Evolutionary conservation across 1,140 invertebrate species (phyloP).

Genomic region (Bradynema listronoti): DNA sequence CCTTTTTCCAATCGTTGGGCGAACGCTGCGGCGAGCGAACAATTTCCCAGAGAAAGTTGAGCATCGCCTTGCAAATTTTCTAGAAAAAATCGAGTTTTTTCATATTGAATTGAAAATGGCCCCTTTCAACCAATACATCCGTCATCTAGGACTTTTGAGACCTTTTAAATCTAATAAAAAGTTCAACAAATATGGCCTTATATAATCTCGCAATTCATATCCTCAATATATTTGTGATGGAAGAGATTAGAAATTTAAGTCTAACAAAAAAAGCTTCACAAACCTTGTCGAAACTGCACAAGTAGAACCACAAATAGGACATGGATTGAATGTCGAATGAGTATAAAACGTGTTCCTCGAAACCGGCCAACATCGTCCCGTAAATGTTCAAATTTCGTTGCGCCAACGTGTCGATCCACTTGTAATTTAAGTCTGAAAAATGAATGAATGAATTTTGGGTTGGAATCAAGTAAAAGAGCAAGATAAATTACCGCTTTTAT

Average conservation of each 20-base stretch:
- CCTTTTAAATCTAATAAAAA: too few species aligned
- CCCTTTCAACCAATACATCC: too few species aligned
- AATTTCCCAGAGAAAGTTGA: conserved; percentile 33
- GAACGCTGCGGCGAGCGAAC: conserved; percentile 12
- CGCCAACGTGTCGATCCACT: not conserved
- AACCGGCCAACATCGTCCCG: conserved; percentile 6
- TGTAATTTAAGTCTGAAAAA: conserved; percentile 6
- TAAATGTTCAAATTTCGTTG: not conserved
- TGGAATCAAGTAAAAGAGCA: not conserved
- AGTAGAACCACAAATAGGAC: conserved; percentile 40
- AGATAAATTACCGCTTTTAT: too few species aligned
- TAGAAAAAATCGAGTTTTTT: not conserved
- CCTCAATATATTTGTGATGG: too few species aligned
- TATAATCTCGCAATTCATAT: too few species aligned
- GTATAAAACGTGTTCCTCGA: conserved; percentile 23
- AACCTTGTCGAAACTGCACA: conserved; percentile 36
- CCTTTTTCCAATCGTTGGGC: conserved; percentile 36
- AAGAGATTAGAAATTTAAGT: too few species aligned
- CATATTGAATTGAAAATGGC: too few species aligned
- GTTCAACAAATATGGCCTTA: too few species aligned
- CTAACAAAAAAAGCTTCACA: not conserved
- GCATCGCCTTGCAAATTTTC: conserved; percentile 16
- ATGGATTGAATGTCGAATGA: conserved; percentile 22
- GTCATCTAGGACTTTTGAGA: not conserved
- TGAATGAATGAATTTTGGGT: not conserved